Percentiles rank a stretch among this genome's conserved stretches.
phyloP scores from a whole-genome alignment of 2,888 invertebrate genomes.

The Tinea semifulvella region DNA sequence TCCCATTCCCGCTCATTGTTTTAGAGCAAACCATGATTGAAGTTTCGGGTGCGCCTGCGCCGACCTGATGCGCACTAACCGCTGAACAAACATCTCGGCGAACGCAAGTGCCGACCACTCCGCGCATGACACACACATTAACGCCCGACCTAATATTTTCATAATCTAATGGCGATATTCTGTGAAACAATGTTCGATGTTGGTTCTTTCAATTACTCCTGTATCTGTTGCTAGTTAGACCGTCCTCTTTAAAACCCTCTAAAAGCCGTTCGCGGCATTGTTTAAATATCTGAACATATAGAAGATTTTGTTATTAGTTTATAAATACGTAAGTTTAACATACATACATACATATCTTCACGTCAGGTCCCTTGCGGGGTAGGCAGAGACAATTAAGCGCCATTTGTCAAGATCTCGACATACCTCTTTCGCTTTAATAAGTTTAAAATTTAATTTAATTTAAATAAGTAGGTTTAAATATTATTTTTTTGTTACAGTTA shows the following conservation, averaged over 20 bases:
- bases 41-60: slow-evolving; percentile 47
- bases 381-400: too few relatives aligned
- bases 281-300: slow-evolving; percentile 7
- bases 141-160: slow-evolving; percentile 64
- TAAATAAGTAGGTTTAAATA: background rate
- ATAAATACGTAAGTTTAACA: background rate
- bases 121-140: slow-evolving; percentile 65
- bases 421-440: too few relatives aligned
- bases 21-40: slow-evolving; percentile 65
- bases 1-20: slow-evolving; percentile 63
- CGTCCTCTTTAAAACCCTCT: slow-evolving; percentile 62
- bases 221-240: slow-evolving; percentile 60
- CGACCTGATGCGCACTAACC: slow-evolving; percentile 55
- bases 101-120: slow-evolving; percentile 38
- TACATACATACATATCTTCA: too few relatives aligned
- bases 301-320: slow-evolving; percentile 8
- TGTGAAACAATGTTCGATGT: slow-evolving; percentile 61
- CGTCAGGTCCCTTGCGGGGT: too few relatives aligned
- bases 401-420: too few relatives aligned
- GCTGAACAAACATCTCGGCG: slow-evolving; percentile 45
- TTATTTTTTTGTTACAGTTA: slow-evolving; percentile 66
- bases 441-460: too few relatives aligned
- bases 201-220: slow-evolving; percentile 57
- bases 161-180: slow-evolving; percentile 67
- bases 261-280: slow-evolving; percentile 46